Base-by-base conservation (phyloP, 1,140 invertebrate species). In the Proctacanthus coquilletti region DNA sequence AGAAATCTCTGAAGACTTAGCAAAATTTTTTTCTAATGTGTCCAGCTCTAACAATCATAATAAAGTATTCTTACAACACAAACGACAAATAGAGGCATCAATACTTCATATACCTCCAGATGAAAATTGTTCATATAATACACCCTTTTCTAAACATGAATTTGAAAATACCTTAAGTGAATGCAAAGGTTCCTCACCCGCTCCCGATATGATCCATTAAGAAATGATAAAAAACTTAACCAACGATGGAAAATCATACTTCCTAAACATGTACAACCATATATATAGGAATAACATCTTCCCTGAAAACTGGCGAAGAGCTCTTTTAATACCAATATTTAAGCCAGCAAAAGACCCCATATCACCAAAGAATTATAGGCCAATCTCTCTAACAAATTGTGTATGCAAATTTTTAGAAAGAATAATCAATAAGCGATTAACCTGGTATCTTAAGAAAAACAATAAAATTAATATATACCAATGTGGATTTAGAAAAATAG, bases 401-500 rank as follows among this genome's bases (percentile, higher is more conserved):
- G 3, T 48, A 8, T 3, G 21, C 2, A 48, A 52, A 42, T 13
- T 46, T 3, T 37, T 47, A 11, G 46, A 48, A 36, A 48, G 42
- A 41, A 43, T 48, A 2, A 39, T 52, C 3, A 44, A 50, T 14
- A 43, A 30, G 14, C 37, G 43, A 32, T 5, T 49, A 0, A 25
- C 27, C 13, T 52, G 38, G 38, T 49, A 29, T 37, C 11, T 43
- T 9, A 46, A 48, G 21, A 38, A 15, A 5, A 35, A 48, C 9
- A 25, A 33, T n/a, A 30, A 38, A 4, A 27, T 49, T 4, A 36
- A 41, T 2, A 21, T 27, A 0, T 43, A 35, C 3, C 47, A 49
- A 42, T 42, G 18, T 13, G 47, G 45, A 17, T 52, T 49, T 25
- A 10, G 44, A 10, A 47, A 45, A 21, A 35, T n/a, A 45, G 37